Conservation (phyloP, 2,113 vertebrate genomes). For the Ondatra zibethicus region DNA sequence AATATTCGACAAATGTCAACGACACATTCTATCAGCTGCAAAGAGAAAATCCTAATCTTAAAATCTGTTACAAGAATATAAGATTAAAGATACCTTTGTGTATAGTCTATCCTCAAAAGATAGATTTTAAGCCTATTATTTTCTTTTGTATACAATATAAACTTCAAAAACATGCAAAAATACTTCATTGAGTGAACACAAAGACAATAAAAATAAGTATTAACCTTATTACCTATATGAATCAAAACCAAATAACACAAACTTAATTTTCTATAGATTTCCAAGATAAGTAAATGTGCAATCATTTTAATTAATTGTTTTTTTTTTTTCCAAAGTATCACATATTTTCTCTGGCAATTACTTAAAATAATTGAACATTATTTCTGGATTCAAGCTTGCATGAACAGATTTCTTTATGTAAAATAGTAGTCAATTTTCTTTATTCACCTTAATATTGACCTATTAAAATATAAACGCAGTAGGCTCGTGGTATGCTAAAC, state of each 20-base stretch:
- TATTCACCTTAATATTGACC: neutral
- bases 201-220: slow-evolving; percentile 29
- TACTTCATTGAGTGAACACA: neutral
- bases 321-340: neutral
- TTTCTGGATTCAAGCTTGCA: slow-evolving; percentile 11
- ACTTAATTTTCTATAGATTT: slow-evolving; percentile 6
- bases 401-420: neutral
- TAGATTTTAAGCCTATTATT: neutral
- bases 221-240: neutral
- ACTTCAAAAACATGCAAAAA: slow-evolving; percentile 14
- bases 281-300: slow-evolving; percentile 5
- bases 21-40: neutral
- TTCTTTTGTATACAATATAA: slow-evolving; percentile 17
- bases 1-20: neutral
- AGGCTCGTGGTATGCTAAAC: neutral
- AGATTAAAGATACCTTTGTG: neutral
- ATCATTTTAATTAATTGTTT: neutral
- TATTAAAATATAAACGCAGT: neutral
- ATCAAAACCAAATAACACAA: slow-evolving; percentile 22
- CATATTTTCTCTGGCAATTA: slow-evolving; percentile 35
- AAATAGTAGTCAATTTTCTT: neutral
- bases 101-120: neutral
- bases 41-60: neutral
- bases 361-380: neutral
- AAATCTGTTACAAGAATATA: neutral